Base-by-base conservation (phyloP, 2,888 invertebrate genomes). In the Carabus problematicus region DNA sequence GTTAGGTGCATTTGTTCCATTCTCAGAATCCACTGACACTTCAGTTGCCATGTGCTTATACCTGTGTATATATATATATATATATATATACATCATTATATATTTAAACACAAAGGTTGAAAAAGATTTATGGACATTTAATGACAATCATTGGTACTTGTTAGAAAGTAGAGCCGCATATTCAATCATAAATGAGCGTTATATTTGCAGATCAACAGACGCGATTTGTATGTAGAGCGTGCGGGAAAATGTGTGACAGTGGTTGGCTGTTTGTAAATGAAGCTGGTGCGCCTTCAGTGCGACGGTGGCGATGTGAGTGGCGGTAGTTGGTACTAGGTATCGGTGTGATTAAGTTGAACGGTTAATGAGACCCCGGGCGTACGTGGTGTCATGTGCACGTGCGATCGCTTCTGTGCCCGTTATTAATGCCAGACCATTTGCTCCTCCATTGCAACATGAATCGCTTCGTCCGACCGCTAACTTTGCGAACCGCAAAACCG, bases 361-460 rank as follows among this genome's bases (percentile, higher is more conserved):
- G 52, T 52, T 52, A 52, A 52, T 52, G 52, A 52, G 52, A 16
- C 52, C 9, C 29, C 52, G 19, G 14, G 16, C 12, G 52, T 12
- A 52, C 12, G 52, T 16, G 52, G 19, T 64, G 64, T 64, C 64
- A 64, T 42, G 55, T 18, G 64, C 64, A 64, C 64, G 54, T 64
- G 64, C 63, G 52, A 63, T 63, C 40, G 55, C 40, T 42, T 9
- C 18, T 41, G 41, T 16, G 40, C 29, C 40, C 40, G 52, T 54
- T 64, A 64, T 64, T 64, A 64, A 64, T 64, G 52, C 49, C 64
- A 54, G 64, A 42, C 64, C 54, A 64, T 64, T 64, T 64, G 41
- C 63, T 45, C 14, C 45, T 14, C 29, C 29, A 29, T 29, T 29
- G 29, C 29, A 29, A 47, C 16, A 47, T 47, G 47, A 47, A 47